A percentile compares a stretch with the other conserved stretches of the same genome.
Conservation (phyloP, 1,140 invertebrate genomes). For the Heterodera carotae region DNA sequence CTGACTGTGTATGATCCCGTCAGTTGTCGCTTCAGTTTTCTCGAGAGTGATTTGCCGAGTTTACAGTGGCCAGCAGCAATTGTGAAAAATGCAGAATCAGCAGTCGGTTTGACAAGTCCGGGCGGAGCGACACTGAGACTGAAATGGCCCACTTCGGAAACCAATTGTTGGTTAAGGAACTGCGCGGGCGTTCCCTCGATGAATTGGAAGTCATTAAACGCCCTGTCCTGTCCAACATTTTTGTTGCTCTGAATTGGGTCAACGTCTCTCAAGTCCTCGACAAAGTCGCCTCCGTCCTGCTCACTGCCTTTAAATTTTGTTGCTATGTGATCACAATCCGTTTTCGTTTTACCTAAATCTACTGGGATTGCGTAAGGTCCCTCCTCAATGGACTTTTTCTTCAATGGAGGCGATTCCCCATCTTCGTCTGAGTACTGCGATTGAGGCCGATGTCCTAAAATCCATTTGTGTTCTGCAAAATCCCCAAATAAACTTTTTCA, state of each 20-base stretch:
- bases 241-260: conserved; percentile 15
- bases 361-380: conserved; percentile 25
- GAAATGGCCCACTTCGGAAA: background rate
- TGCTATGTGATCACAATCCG: too few species aligned
- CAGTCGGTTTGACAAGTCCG: conserved; percentile 37
- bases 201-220: conserved; percentile 27
- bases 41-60: conserved; percentile 29
- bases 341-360: conserved; percentile 12
- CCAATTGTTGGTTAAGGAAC: conserved; percentile 26
- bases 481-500: background rate
- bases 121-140: conserved; percentile 12
- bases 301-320: conserved; percentile 4
- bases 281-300: background rate
- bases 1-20: conserved; percentile 37
- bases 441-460: background rate
- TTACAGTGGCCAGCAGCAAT: background rate
- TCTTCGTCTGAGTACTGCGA: conserved; percentile 10
- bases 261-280: conserved; percentile 10
- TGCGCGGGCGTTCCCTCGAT: conserved; percentile 28
- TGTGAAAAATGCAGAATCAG: conserved; percentile 5
- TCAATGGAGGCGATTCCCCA: background rate
- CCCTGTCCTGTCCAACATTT: background rate
- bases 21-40: conserved; percentile 28
- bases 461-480: background rate
- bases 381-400: conserved; percentile 27